phyloP scores from a whole-genome alignment of 1,140 invertebrate species.

The Drosophila asahinai region DNA sequence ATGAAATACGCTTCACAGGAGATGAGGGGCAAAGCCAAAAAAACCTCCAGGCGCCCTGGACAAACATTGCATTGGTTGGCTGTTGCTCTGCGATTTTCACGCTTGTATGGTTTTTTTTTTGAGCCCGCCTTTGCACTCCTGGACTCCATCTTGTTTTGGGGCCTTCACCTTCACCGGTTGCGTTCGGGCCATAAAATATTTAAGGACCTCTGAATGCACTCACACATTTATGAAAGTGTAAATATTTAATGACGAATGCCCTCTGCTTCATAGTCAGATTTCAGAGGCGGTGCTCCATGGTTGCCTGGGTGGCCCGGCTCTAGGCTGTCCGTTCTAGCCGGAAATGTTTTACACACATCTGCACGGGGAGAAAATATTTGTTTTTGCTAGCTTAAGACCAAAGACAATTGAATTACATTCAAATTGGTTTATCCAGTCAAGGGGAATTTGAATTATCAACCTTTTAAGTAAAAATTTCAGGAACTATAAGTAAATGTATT shows the following conservation, averaged over 20 bases:
- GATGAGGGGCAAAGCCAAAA: slow-evolving; percentile 5
- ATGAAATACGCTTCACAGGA: slow-evolving; percentile 4
- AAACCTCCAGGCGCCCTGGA: slow-evolving; percentile 16
- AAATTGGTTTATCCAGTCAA: no score
- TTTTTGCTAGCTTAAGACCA: neutral
- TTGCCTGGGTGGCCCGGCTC: slow-evolving; percentile 9
- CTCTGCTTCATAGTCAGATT: slow-evolving; percentile 43
- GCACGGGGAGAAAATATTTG: neutral
- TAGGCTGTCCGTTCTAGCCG: slow-evolving; percentile 27
- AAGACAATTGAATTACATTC: no score
- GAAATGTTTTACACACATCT: slow-evolving; percentile 36
- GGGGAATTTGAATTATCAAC: no score
- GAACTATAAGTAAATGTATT: no score
- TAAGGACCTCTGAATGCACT: slow-evolving; percentile 77
- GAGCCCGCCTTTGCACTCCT: neutral
- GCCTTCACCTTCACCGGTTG: slow-evolving; percentile 60
- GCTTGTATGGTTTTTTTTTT: slow-evolving; percentile 69
- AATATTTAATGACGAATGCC: slow-evolving; percentile 78
- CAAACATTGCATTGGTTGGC: slow-evolving; percentile 51
- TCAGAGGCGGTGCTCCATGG: slow-evolving; percentile 16
- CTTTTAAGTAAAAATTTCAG: neutral
- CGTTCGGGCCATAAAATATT: slow-evolving; percentile 69
- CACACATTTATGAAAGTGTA: slow-evolving; percentile 83
- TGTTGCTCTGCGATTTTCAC: slow-evolving; percentile 66
- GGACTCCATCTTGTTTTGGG: slow-evolving; percentile 14